phyloP scores from a whole-genome alignment of 2,888 invertebrate genomes.

The Cantharis nigra region DNA sequence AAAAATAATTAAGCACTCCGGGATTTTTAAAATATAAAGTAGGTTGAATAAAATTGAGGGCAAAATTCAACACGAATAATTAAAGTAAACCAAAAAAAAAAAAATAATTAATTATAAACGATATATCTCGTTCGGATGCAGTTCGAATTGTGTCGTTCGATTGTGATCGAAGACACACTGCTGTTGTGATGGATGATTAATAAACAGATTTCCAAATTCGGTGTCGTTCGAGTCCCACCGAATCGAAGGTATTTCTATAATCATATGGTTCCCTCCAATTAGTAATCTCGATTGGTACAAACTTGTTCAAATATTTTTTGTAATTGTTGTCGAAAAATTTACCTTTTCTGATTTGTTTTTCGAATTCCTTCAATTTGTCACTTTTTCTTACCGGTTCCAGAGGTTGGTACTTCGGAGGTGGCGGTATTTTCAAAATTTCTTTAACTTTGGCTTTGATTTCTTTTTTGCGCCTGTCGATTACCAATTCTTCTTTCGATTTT shows the following conservation, averaged over 20 bases:
- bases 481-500: slow-evolving; percentile 49
- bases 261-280: slow-evolving; percentile 49
- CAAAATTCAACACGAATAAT: slow-evolving; percentile 14
- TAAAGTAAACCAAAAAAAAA: slow-evolving; percentile 15
- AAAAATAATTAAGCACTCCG: slow-evolving; percentile 10
- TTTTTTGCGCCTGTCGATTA: slow-evolving; percentile 48
- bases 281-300: slow-evolving; percentile 28
- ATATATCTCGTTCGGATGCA: slow-evolving; percentile 25
- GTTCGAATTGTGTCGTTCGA: slow-evolving; percentile 42
- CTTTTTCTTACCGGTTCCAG: slow-evolving; percentile 52
- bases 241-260: slow-evolving; percentile 50
- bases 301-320: slow-evolving; percentile 49
- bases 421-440: slow-evolving; percentile 42
- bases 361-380: slow-evolving; percentile 50
- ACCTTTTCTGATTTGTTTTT: slow-evolving; percentile 51
- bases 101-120: slow-evolving; percentile 14
- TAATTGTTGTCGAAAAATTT: slow-evolving; percentile 52
- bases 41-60: neutral
- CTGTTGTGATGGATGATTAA: slow-evolving; percentile 21
- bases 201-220: slow-evolving; percentile 53
- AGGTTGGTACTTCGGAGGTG: slow-evolving; percentile 48
- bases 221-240: slow-evolving; percentile 54
- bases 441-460: slow-evolving; percentile 48
- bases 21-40: neutral
- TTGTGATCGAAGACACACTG: slow-evolving; percentile 44